Percentiles rank a stretch among this genome's conserved stretches.
Conservation (phyloP, 2,888 invertebrate species). For the Cistogaster globosa region DNA sequence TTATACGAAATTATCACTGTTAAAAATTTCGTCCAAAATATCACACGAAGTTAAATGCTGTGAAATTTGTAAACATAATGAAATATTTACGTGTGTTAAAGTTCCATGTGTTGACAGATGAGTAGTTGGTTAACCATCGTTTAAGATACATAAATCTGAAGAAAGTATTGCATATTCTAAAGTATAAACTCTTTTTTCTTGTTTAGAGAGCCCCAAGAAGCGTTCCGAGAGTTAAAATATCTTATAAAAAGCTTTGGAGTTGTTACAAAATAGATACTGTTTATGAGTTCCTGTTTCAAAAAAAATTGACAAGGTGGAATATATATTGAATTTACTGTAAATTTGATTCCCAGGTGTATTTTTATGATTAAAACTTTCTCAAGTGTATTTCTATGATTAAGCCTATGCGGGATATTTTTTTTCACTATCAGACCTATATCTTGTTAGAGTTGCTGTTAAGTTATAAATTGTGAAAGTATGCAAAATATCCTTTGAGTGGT, state of each 20-base stretch:
- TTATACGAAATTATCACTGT: slow-evolving; percentile 40
- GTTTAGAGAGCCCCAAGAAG: neutral
- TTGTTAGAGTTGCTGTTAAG: no score
- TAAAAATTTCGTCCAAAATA: slow-evolving; percentile 36
- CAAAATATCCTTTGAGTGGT: no score
- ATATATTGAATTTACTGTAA: neutral
- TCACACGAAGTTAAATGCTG: slow-evolving; percentile 30
- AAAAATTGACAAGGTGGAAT: neutral
- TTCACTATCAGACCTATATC: no score
- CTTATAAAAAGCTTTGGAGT: neutral
- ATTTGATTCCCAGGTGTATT: no score
- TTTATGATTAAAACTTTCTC: no score
- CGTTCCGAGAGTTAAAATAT: slow-evolving; percentile 5
- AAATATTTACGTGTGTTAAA: slow-evolving; percentile 49
- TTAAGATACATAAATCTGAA: slow-evolving; percentile 44
- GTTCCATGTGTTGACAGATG: slow-evolving; percentile 56
- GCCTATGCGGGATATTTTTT: no score
- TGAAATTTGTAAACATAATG: slow-evolving; percentile 39
- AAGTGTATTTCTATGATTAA: no score
- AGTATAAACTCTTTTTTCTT: slow-evolving; percentile 13
- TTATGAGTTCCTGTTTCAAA: neutral
- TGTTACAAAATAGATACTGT: neutral
- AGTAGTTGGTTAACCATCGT: slow-evolving; percentile 51
- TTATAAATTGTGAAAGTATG: no score
- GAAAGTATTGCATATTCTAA: slow-evolving; percentile 32